Evolutionary conservation across 1,140 invertebrate genomes (phyloP), one percentile per base, ranked within the genome.

Genomic region (Tetramorium parvispinum): DNA sequence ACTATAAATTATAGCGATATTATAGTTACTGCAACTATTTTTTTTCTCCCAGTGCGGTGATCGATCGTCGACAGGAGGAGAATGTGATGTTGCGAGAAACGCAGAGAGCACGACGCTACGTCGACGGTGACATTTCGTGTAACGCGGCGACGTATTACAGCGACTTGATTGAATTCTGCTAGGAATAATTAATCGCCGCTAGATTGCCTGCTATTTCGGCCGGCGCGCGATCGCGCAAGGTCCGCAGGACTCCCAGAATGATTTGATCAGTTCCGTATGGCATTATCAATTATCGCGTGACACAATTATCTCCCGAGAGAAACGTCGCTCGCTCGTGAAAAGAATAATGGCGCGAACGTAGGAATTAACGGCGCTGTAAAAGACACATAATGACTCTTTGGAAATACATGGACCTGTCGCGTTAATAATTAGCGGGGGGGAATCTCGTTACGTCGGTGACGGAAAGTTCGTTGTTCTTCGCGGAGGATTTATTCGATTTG

Each of bases 121-220:
- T 81, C 40, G 55, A 71, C 77, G 63, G 53, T 92, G 91, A 92
- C 91, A 92, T 92, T 92, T 92, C 91, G 85, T 92, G 90, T 89
- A 49, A 85, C 51, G 63, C 73, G 66, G 21, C 83, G 83, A 77
- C 77, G 73, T 87, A 88, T 87, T 86, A 59, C 61, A 13, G 46
- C 68, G 71, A n/a, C 18, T 79, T 76, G 57, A 87, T 89, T 43
- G 63, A 57, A 78, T 55, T 53, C 55, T 43, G 13, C 1, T 37
- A 49, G 78, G 51, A 89, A 88, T 89, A 90, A 87, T 85, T 85
- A 65, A 90, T 89, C 46, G 49, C 40, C 8, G n/a, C 24, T 73
- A 13, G 13, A 37, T 73, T 59, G 53, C 55, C 27, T 27, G 63
- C 32, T 70, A 81, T 81, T 70, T 24, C 51, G 24, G 24, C 37